Evolutionary conservation across 1,140 invertebrate species (phyloP).

Genomic region (Oscheius sp.): DNA sequence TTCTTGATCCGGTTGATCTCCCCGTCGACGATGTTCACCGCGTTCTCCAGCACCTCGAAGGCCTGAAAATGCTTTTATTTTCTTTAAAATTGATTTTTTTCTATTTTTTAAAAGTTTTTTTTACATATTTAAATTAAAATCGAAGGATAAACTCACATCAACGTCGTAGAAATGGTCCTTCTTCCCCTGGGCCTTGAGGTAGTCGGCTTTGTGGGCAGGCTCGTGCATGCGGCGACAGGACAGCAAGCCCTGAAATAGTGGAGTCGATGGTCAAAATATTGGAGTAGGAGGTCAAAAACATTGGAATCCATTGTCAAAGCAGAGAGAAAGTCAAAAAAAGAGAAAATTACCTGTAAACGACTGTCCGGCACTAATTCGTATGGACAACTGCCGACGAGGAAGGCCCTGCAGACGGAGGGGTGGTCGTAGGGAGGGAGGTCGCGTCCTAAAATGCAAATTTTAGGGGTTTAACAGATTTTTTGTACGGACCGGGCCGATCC

Average conservation of each 20-base stretch:
- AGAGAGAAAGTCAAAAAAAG: not conserved
- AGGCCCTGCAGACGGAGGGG: slow-evolving; percentile 55
- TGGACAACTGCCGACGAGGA: slow-evolving; percentile 57
- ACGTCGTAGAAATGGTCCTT: slow-evolving; percentile 59
- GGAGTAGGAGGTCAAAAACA: too few relatives aligned
- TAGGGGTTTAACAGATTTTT: too few relatives aligned
- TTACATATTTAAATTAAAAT: not conserved
- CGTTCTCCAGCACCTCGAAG: slow-evolving; percentile 54
- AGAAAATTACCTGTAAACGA: slow-evolving; percentile 42
- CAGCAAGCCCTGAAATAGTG: slow-evolving; percentile 25
- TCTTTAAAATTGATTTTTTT: not conserved
- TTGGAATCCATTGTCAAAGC: not conserved
- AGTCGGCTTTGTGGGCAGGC: slow-evolving; percentile 57
- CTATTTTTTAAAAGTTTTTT: too few relatives aligned
- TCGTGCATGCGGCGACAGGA: slow-evolving; percentile 59
- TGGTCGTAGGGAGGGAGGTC: slow-evolving; percentile 54
- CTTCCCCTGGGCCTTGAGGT: slow-evolving; percentile 49
- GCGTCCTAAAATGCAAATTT: slow-evolving; percentile 43
- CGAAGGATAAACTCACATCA: slow-evolving; percentile 42
- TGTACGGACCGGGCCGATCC: too few relatives aligned
- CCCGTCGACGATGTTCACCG: slow-evolving; percentile 46
- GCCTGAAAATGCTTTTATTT: slow-evolving; percentile 44
- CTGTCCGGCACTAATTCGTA: slow-evolving; percentile 56
- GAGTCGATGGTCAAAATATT: not conserved
- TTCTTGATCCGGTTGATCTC: slow-evolving; percentile 53